Evolutionary conservation across 2,888 invertebrate species (phyloP).

Genomic region (Caenorhabditis sinica): DNA sequence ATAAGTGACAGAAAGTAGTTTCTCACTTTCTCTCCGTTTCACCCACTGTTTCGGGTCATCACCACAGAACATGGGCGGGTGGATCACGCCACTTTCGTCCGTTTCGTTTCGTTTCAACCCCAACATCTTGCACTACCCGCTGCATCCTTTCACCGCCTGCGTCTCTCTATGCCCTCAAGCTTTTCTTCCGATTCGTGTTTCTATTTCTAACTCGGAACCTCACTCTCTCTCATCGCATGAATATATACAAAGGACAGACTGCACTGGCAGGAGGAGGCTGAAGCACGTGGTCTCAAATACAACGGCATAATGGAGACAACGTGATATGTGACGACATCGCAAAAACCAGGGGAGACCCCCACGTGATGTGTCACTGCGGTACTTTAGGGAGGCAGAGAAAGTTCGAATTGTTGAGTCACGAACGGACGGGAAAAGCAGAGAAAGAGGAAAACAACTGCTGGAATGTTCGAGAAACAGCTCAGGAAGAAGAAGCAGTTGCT

Average conservation of each 20-base stretch:
- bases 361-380: slow-evolving; percentile 27
- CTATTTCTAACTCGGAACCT: slow-evolving; percentile 28
- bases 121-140: slow-evolving; percentile 39
- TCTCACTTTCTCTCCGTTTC: neutral
- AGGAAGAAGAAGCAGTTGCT: neutral
- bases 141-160: slow-evolving; percentile 35
- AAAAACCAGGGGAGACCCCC: slow-evolving; percentile 9
- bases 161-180: slow-evolving; percentile 23
- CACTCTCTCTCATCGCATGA: slow-evolving; percentile 24
- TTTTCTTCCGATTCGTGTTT: slow-evolving; percentile 30
- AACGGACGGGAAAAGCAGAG: neutral
- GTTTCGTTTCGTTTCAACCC: slow-evolving; percentile 32
- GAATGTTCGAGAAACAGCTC: slow-evolving; percentile 18
- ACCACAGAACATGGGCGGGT: slow-evolving; percentile 30
- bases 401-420: slow-evolving; percentile 36
- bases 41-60: slow-evolving; percentile 17
- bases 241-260: slow-evolving; percentile 35
- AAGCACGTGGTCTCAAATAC: slow-evolving; percentile 34
- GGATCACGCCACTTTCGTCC: slow-evolving; percentile 51
- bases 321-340: slow-evolving; percentile 27
- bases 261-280: slow-evolving; percentile 23
- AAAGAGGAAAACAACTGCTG: slow-evolving; percentile 10
- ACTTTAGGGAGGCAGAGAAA: slow-evolving; percentile 29
- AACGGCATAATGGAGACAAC: slow-evolving; percentile 25
- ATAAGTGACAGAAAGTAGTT: slow-evolving; percentile 18